These are phyloP conservation scores for Cephus rjabovi DNA, from an alignment of 2,888 invertebrate genomes.

Conservation along the genomic window DNA sequence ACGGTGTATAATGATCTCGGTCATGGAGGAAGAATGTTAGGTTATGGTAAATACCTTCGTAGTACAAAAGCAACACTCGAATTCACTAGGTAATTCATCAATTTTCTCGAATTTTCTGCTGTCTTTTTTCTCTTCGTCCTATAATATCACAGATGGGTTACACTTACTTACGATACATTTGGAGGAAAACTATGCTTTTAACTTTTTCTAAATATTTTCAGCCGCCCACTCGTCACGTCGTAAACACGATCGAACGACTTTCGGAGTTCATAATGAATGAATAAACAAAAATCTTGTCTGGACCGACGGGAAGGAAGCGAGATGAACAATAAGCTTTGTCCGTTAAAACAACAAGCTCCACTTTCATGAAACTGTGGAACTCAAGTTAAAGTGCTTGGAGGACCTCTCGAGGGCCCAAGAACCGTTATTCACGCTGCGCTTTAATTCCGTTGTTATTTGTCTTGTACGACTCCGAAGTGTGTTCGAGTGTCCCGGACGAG, in stretches of 20 bases:
- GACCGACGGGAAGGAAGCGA: neutral
- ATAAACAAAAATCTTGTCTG: neutral
- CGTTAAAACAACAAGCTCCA: neutral
- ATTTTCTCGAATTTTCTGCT: conserved; percentile 76
- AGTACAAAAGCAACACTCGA: conserved; percentile 98
- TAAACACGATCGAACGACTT: neutral
- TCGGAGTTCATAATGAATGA: neutral
- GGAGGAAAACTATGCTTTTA: neutral
- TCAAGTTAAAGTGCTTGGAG: neutral
- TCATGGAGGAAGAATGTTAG: conserved; percentile 37
- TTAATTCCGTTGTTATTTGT: neutral
- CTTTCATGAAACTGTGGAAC: neutral
- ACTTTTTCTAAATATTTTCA: neutral
- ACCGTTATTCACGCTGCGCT: neutral
- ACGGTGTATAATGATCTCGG: neutral
- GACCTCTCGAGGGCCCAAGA: neutral
- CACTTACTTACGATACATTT: conserved; percentile 31
- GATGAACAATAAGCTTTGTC: neutral
- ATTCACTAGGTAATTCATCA: conserved; percentile 93
- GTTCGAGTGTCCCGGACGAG: neutral
- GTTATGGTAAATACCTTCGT: conserved; percentile 81
- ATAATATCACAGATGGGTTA: conserved; percentile 60
- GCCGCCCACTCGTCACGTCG: neutral
- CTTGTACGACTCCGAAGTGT: neutral
- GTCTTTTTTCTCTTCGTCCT: conserved; percentile 75